Evolutionary conservation across 2,797 vertebrate species (phyloP).

Genomic region (Acanthis flammea): DNA sequence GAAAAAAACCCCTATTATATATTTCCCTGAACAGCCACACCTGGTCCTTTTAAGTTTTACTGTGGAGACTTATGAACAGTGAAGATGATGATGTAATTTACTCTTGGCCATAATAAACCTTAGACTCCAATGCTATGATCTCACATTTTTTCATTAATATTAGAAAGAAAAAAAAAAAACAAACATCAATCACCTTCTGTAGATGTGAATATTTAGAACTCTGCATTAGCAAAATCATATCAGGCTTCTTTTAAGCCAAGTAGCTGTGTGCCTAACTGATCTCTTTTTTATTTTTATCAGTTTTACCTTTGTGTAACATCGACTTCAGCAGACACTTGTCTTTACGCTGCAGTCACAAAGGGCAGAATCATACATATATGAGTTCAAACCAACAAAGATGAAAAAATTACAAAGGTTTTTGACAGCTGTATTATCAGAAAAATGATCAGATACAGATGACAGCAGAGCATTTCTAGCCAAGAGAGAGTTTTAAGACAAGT

Average conservation of each 20-base stretch:
- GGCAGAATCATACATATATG: background rate
- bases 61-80: background rate
- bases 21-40: background rate
- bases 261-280: background rate
- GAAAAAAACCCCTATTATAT: fast-evolving
- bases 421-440: conserved; percentile 58
- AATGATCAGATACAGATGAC: conserved; percentile 55
- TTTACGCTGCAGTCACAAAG: background rate
- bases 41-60: conserved; percentile 7
- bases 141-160: background rate
- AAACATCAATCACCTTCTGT: background rate
- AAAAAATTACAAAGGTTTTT: conserved; percentile 52
- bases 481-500: conserved; percentile 33
- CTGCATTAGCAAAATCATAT: background rate
- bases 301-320: background rate
- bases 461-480: conserved; percentile 19
- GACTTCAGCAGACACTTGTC: conserved; percentile 12
- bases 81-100: conserved; percentile 25
- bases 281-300: background rate
- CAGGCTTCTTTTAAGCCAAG: background rate
- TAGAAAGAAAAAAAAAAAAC: background rate
- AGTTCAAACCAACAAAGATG: conserved; percentile 35
- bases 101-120: background rate
- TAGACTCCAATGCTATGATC: background rate
- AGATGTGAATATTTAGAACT: background rate